A percentile compares a stretch with the other conserved stretches of the same genome.
Conservation (phyloP, 2,797 vertebrate genomes). For the Pipistrellus kuhlii region DNA sequence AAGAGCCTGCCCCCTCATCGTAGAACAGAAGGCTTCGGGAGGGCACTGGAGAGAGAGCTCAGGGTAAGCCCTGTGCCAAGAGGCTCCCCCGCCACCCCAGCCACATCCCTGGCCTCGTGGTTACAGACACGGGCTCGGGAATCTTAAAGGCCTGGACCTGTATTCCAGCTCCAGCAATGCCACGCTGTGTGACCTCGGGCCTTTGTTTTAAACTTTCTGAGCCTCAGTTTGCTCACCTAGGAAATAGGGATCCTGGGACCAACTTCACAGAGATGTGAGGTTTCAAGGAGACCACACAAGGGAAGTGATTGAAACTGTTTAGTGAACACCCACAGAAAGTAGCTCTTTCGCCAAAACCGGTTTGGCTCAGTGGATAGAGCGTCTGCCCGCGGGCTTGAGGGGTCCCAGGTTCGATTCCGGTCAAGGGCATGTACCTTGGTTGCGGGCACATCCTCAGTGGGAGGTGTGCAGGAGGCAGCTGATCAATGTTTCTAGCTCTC, state of each 20-base stretch:
- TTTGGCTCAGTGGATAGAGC: too few species aligned
- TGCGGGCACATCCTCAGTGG: too few species aligned
- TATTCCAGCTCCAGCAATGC: not conserved
- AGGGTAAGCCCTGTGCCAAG: not conserved
- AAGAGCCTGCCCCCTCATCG: conserved; percentile 91
- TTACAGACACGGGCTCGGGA: not conserved
- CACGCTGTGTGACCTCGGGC: not conserved
- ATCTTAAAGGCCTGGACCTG: not conserved
- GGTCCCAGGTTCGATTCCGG: too few species aligned
- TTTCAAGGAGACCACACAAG: not conserved
- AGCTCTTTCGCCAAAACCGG: not conserved
- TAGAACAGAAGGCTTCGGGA: conserved; percentile 98
- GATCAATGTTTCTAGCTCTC: too few species aligned
- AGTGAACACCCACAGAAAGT: not conserved
- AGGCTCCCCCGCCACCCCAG: accelerated
- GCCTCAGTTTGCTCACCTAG: conserved; percentile 11
- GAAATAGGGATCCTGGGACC: not conserved
- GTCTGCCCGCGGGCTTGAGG: too few species aligned
- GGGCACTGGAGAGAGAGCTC: conserved; percentile 90
- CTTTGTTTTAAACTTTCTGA: not conserved
- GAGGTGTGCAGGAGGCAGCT: too few species aligned
- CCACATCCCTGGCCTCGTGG: not conserved
- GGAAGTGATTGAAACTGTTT: not conserved
- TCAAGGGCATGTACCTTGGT: too few species aligned
- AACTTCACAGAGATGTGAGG: not conserved